phyloP scores from a whole-genome alignment of 2,113 vertebrate genomes.

The Ailuropoda melanoleuca region DNA sequence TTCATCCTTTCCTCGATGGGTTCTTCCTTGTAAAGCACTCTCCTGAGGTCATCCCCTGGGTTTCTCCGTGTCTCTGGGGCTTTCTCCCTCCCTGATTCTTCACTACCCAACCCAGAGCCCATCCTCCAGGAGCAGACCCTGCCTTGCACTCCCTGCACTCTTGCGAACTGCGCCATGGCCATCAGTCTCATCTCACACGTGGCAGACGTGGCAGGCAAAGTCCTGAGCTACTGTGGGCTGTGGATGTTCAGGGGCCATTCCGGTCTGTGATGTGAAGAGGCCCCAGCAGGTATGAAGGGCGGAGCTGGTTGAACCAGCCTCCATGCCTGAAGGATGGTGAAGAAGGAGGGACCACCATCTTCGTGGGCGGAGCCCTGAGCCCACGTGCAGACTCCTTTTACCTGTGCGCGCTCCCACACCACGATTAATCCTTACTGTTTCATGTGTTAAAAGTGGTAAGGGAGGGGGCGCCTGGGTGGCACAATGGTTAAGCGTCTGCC shows the following conservation, averaged over 20 bases:
- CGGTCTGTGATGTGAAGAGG: accelerated
- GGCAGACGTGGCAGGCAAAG: neutral
- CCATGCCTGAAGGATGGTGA: accelerated
- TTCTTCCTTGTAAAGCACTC: too few species aligned
- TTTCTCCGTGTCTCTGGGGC: neutral
- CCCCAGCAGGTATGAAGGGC: neutral
- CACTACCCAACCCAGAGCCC: accelerated
- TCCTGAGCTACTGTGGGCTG: accelerated
- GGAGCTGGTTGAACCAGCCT: accelerated
- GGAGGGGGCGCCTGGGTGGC: too few species aligned
- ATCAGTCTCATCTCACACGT: neutral
- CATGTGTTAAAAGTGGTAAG: accelerated
- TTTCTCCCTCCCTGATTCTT: neutral
- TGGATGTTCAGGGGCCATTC: accelerated
- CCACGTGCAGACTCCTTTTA: neutral
- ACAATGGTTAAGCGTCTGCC: too few species aligned
- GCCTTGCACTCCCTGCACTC: neutral
- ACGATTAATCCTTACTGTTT: accelerated
- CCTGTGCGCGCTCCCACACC: accelerated
- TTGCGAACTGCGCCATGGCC: neutral
- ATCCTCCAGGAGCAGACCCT: neutral
- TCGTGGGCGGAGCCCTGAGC: accelerated
- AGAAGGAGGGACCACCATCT: neutral
- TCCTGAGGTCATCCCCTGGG: too few species aligned
- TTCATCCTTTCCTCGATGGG: neutral